Evolutionary conservation across 2,113 vertebrate species (phyloP).

Genomic region (Ceyx melanurus): DNA sequence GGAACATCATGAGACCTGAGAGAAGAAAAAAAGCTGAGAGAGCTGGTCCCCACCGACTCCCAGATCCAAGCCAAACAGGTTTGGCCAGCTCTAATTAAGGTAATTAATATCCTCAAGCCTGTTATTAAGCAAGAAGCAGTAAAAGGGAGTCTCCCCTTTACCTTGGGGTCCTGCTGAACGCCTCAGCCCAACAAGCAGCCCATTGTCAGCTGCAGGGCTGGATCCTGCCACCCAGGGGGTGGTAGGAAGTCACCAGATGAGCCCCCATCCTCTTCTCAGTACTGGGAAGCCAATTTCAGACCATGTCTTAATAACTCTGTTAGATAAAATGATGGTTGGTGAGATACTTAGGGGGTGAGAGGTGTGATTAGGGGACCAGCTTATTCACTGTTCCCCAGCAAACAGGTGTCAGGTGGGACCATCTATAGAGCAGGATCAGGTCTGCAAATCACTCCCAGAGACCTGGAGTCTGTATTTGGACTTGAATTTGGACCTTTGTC

Average conservation of each 20-base stretch:
- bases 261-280: neutral
- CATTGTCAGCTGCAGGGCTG: neutral
- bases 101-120: constrained; percentile 71
- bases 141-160: constrained; percentile 57
- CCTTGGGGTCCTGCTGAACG: neutral
- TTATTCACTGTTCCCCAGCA: neutral
- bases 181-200: constrained; percentile 42
- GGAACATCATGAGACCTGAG: constrained; percentile 35
- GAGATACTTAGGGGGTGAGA: neutral
- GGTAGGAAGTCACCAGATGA: neutral
- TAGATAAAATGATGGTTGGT: fast-evolving
- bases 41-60: constrained; percentile 31
- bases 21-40: constrained; percentile 52
- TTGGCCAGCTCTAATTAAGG: constrained; percentile 66
- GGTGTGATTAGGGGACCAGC: neutral
- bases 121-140: constrained; percentile 63
- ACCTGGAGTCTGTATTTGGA: neutral
- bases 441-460: neutral
- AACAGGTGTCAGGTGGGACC: neutral
- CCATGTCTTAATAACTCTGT: neutral
- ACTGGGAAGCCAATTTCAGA: neutral
- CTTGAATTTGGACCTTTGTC: neutral
- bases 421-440: neutral
- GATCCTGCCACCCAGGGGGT: neutral
- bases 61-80: constrained; percentile 66